These are phyloP conservation scores for Cavia aperea DNA, from an alignment of 2,113 vertebrate species.

Conservation along the genomic window DNA sequence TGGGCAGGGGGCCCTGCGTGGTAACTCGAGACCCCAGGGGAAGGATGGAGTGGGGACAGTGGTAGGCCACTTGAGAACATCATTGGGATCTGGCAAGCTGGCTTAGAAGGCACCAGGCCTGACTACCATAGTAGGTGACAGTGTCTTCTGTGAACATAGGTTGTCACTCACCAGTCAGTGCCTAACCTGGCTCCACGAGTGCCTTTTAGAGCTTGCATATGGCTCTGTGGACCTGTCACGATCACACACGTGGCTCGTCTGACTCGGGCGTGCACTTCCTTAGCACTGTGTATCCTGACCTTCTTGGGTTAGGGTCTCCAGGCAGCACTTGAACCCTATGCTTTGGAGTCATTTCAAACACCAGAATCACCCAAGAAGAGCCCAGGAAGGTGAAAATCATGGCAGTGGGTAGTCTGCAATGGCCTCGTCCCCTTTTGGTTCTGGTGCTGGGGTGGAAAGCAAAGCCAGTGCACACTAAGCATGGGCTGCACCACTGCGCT, in stretches of 20 bases:
- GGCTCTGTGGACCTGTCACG: background rate
- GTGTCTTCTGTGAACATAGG: background rate
- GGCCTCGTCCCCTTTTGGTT: background rate
- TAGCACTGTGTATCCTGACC: fast-evolving
- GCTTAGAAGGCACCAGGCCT: background rate
- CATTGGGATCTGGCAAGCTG: background rate
- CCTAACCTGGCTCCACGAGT: fast-evolving
- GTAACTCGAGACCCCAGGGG: background rate
- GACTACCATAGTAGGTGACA: too few species aligned
- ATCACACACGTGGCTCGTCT: fast-evolving
- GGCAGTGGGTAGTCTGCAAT: fast-evolving
- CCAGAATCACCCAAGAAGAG: background rate
- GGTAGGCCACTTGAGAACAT: background rate
- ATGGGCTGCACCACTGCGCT: fast-evolving
- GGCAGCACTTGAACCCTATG: too few species aligned
- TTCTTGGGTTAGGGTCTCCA: too few species aligned
- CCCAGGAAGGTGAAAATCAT: background rate
- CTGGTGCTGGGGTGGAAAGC: background rate
- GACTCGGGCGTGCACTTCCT: background rate
- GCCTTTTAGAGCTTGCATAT: background rate
- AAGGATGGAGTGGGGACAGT: background rate
- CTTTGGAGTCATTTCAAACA: background rate
- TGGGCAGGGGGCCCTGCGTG: fast-evolving
- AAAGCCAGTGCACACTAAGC: background rate
- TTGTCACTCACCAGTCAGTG: fast-evolving